Evolutionary conservation across 2,888 invertebrate genomes (phyloP), one percentile per base, ranked within the genome.

Genomic region (Caenorhabditis afra): DNA sequence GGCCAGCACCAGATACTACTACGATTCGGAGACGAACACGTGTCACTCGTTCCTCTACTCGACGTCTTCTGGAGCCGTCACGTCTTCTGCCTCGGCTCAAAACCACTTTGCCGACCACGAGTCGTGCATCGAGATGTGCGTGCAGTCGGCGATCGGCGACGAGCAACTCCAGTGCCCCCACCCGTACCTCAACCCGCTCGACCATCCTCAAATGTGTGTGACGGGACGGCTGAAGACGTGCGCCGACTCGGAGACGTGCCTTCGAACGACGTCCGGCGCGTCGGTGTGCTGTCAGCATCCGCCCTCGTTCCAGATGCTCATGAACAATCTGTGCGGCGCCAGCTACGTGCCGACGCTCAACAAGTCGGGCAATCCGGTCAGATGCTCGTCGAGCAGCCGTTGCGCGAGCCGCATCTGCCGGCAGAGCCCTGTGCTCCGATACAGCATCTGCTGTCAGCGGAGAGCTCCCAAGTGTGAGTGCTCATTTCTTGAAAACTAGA

Each of bases 161-260:
- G 59, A 55, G 11, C 59, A 66, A 23, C 47, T 79, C 14, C 68
- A 76, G 18, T 87, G 87, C 47, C 85, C 87, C 10, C 62, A 68
- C 14, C 85, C 87, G 0, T 85, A 82, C 47, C 14, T 52, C 11
- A 85, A 85, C 65, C 87, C 87, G 8, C 12, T 50, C 23, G 83
- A 84, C 41, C 77, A 81, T 68, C 86, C 85, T 7, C 84, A 86
- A 68, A 77, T 83, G 47, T 87, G 87, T 66, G 76, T 80, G 18
- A 53, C 75, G 0, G 57, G 61, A 29, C 76, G 3, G 3, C 29
- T 79, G n/a, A 81, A 83, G 18, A 83, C 84, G 2, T 87, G 87
- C 50, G 62, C 74, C 50, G 83, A 79, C 20, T 45, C 74, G 4
- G 81, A 81, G 39, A 59, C 67, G 10, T 81, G 81, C 37, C 44